Evolutionary conservation across 2,113 vertebrate genomes (phyloP), one percentile per base, ranked within the genome.

Genomic region (Caranx ignobilis): DNA sequence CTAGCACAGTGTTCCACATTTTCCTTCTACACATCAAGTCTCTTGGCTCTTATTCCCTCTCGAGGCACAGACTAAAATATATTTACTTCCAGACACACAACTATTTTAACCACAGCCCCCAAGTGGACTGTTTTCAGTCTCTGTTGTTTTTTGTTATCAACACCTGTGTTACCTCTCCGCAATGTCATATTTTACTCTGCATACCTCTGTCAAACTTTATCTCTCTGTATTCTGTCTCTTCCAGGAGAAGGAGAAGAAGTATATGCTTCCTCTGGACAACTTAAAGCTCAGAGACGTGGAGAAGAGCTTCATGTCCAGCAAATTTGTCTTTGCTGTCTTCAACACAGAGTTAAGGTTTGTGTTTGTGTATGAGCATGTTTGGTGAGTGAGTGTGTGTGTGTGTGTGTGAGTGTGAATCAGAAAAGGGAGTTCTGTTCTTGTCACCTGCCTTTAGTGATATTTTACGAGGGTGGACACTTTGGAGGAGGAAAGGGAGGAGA

Each of bases 231-330:
- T 91, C 31, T 89, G 21, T 84, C 47, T 52, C 76, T 69, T 67
- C 62, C 88, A 98, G 97, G 97, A 98, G 92, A 97, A 97, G 83
- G 96, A 98, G 90, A 98, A 97, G 94, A 98, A 97, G 85, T 99
- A 97, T 86, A 97, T 98, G 96, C 96, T 99, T 83, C 96, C 96
- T 54, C 93, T 96, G 91, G 96, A 97, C 90, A 96, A 97, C 92
- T 88, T 97, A 84, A 96, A 96, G 82, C 94, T 97, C 70, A 95
- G 95, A 62, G 96, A 96, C 63, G 94, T 96, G 83, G 96, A 96
- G 88, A 97, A 95, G 85, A 90, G 95, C 86, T 97, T 97, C 90
- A 96, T 96, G 96, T 97, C 96, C 88, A 96, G 94, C 93, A 96
- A 96, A 90, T 95, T 75, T 83, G 87, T 89, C 83, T 96, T 96